A percentile compares a stretch with the other conserved stretches of the same genome.
Evolutionary conservation across 2,797 vertebrate genomes (phyloP).

Genomic region (Threskiornis aethiopicus): DNA sequence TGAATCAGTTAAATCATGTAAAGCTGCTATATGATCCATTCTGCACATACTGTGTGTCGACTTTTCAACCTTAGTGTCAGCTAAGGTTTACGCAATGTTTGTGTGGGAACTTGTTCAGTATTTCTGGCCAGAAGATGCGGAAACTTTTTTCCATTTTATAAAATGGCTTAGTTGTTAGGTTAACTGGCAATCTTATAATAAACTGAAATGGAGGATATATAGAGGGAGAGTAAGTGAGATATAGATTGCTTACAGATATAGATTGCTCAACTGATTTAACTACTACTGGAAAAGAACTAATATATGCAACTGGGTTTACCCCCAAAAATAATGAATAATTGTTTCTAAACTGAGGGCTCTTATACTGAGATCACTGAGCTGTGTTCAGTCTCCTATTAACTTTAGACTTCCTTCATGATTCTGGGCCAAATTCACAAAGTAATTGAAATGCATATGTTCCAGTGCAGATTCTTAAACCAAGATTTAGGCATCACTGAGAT

Average conservation of each 20-base stretch:
- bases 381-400: background rate
- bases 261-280: background rate
- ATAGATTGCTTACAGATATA: background rate
- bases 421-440: background rate
- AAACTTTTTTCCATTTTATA: background rate
- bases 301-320: background rate
- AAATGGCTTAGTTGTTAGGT: background rate
- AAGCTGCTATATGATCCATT: background rate
- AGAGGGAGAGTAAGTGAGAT: background rate
- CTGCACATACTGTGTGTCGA: fast-evolving
- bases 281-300: background rate
- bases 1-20: background rate
- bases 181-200: background rate
- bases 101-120: background rate
- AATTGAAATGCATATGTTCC: background rate
- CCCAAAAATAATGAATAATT: background rate
- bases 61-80: background rate
- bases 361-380: background rate
- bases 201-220: background rate
- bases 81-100: background rate
- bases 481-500: background rate
- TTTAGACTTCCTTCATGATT: background rate
- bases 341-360: background rate
- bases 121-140: background rate
- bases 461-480: background rate